These are phyloP conservation scores for Entomobrya multifasciata DNA, from an alignment of 2,888 invertebrate species.

Conservation along the genomic window DNA sequence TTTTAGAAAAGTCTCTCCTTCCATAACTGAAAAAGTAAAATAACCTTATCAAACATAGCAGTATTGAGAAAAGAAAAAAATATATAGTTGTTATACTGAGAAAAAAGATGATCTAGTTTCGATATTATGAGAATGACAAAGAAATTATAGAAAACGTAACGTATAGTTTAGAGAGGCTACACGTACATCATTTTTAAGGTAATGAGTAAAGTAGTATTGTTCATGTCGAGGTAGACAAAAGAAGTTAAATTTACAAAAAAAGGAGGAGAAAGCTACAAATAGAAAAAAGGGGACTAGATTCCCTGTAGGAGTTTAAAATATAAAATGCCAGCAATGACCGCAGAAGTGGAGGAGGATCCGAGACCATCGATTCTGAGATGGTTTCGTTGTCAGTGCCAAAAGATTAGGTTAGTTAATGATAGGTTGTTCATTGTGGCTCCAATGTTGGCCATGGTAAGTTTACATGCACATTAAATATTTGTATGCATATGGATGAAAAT, in stretches of 20 bases:
- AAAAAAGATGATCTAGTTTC: too few relatives aligned
- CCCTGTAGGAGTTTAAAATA: conserved; percentile 10
- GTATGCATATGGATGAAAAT: too few relatives aligned
- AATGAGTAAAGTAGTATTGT: too few relatives aligned
- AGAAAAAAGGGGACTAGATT: conserved; percentile 51
- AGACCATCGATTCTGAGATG: conserved; percentile 68
- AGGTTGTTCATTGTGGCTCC: conserved; percentile 69
- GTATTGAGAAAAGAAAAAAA: too few relatives aligned
- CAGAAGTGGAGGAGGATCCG: conserved; percentile 64
- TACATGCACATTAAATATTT: too few relatives aligned
- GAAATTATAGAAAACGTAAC: too few relatives aligned
- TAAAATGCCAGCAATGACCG: conserved; percentile 65
- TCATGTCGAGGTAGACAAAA: not conserved
- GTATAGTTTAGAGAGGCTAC: too few relatives aligned
- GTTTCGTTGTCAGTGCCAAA: conserved; percentile 73
- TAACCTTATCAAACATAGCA: too few relatives aligned
- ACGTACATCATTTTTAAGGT: too few relatives aligned
- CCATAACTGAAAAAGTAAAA: conserved; percentile 6
- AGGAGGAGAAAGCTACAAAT: not conserved
- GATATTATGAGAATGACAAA: too few relatives aligned
- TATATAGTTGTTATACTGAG: too few relatives aligned
- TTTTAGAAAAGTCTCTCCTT: conserved; percentile 19
- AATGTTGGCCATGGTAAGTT: conserved; percentile 70
- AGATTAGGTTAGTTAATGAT: conserved; percentile 68
- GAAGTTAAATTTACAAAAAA: conserved; percentile 5